These are phyloP conservation scores for Bubo scandiacus DNA, from an alignment of 2,113 vertebrate genomes.

Conservation along the genomic window DNA sequence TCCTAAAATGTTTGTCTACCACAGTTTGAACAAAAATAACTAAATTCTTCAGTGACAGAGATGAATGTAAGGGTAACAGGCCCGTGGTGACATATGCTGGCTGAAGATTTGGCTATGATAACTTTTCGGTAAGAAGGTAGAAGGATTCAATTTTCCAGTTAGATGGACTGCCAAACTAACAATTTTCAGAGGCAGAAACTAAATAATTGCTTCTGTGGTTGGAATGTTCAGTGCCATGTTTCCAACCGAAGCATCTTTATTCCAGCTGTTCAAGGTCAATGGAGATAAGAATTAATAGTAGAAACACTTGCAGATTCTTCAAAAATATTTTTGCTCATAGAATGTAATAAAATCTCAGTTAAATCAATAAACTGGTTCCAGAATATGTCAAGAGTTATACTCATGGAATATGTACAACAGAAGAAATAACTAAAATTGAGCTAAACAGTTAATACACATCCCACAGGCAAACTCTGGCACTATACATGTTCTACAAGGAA, in stretches of 20 bases:
- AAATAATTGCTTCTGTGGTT: not conserved
- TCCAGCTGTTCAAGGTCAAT: not conserved
- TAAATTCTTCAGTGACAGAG: not conserved
- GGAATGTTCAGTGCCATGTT: not conserved
- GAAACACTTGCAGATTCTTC: not conserved
- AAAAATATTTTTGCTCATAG: not conserved
- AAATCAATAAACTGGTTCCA: not conserved
- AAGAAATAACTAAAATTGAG: not conserved
- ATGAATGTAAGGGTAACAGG: not conserved
- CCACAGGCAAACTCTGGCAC: not conserved
- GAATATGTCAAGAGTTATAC: not conserved
- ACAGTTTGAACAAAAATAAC: not conserved
- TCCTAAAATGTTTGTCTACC: not conserved
- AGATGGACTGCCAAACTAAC: not conserved
- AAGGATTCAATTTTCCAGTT: not conserved
- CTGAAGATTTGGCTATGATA: not conserved
- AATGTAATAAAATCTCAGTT: not conserved
- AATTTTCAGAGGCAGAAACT: not conserved
- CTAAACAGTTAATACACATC: not conserved
- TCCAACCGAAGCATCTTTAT: not conserved
- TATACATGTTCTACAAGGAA: not conserved
- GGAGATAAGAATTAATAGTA: not conserved
- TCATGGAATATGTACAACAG: accelerated
- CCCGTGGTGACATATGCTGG: not conserved
- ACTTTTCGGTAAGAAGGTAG: not conserved